Conservation (phyloP, 2,113 vertebrate species). For the Serilophus lunatus region DNA sequence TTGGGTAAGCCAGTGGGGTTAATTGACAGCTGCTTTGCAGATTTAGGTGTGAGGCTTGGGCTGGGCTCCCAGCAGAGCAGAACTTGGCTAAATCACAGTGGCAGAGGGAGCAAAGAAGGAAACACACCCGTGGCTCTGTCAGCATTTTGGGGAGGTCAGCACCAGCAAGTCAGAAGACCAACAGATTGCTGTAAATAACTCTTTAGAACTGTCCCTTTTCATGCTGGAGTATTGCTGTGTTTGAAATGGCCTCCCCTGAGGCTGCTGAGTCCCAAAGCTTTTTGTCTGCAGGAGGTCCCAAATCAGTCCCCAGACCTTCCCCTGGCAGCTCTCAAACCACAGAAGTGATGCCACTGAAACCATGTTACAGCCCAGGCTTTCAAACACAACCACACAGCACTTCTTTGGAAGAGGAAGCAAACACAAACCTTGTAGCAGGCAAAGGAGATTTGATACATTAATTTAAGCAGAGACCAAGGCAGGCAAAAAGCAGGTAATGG, state of each 20-base stretch:
- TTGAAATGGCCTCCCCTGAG: not conserved
- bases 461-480: not conserved
- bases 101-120: rapidly evolving
- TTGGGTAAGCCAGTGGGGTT: too few relatives aligned
- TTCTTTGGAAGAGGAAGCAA: not conserved
- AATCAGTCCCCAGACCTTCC: not conserved
- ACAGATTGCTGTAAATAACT: not conserved
- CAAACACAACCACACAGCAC: not conserved
- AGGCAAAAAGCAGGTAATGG: slow-evolving; percentile 12
- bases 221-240: not conserved
- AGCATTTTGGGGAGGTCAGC: not conserved
- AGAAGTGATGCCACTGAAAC: not conserved
- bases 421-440: not conserved
- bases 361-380: not conserved
- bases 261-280: not conserved
- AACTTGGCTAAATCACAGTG: too few relatives aligned
- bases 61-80: too few relatives aligned
- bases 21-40: too few relatives aligned
- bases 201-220: not conserved
- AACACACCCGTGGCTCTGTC: not conserved
- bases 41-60: too few relatives aligned
- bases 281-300: not conserved
- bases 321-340: not conserved
- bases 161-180: not conserved
- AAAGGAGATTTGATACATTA: not conserved